Percentiles rank a stretch among this genome's conserved stretches.
Conservation (phyloP, 2,113 vertebrate genomes). For the Geococcyx californianus region DNA sequence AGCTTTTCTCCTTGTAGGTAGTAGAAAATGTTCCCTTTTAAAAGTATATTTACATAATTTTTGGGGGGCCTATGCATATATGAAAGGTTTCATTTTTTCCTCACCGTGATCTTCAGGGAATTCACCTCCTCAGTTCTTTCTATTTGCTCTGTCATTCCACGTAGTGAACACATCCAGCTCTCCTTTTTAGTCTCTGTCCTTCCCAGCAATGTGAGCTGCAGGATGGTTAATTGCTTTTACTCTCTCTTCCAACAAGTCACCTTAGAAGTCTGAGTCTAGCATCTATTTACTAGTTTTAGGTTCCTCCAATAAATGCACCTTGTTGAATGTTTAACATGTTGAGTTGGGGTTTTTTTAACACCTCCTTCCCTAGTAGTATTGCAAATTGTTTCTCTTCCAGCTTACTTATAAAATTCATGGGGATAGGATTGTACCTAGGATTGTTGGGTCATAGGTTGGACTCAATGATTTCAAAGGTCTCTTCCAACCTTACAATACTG, state of each 20-base stretch:
- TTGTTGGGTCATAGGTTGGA: too few relatives aligned
- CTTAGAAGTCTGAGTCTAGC: neutral
- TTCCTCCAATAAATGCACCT: neutral
- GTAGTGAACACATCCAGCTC: neutral
- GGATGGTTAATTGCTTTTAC: neutral
- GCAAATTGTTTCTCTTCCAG: neutral
- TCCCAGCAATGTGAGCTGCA: neutral
- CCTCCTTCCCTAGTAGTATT: neutral
- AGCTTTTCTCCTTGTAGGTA: constrained; percentile 16
- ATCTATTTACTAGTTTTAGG: neutral
- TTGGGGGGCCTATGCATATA: neutral
- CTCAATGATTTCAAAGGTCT: too few relatives aligned
- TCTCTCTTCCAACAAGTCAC: neutral
- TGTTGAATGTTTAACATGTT: neutral
- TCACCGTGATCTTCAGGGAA: neutral
- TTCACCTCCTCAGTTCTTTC: neutral
- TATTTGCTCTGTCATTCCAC: constrained; percentile 4
- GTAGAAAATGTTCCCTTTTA: constrained; percentile 31
- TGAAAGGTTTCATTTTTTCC: constrained; percentile 36
- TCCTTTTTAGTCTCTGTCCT: neutral
- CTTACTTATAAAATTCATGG: neutral
- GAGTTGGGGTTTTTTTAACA: neutral
- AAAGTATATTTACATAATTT: neutral
- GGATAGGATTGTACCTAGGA: neutral
- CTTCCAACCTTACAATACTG: too few relatives aligned